These are phyloP conservation scores for Pygoscelis antarcticus DNA, from an alignment of 2,113 vertebrate genomes.

Conservation along the genomic window DNA sequence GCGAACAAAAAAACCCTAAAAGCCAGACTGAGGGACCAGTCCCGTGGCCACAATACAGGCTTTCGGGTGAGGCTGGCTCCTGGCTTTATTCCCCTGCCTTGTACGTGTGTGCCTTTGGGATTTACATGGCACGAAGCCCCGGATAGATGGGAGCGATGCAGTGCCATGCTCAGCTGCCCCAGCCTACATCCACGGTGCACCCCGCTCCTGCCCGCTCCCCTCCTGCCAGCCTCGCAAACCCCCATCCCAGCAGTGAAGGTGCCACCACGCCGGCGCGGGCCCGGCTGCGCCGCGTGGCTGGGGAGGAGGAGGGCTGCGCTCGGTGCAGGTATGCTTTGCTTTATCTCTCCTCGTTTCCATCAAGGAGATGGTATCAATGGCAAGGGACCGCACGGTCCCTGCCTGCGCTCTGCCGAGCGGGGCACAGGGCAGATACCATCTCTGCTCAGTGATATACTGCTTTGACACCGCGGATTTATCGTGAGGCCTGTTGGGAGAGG, in stretches of 20 bases:
- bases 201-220: neutral
- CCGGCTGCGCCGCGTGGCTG: rapidly evolving
- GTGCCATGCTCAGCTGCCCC: rapidly evolving
- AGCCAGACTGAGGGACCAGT: neutral
- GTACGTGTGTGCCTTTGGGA: rapidly evolving
- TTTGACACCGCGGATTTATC: neutral
- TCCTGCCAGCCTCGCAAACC: neutral
- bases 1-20: rapidly evolving
- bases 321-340: neutral
- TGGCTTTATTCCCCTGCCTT: rapidly evolving
- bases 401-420: neutral
- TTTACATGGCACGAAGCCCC: rapidly evolving
- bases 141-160: rapidly evolving
- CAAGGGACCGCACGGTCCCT: neutral
- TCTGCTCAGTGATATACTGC: neutral
- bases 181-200: rapidly evolving
- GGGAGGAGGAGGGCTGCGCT: neutral
- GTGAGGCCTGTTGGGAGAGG: neutral
- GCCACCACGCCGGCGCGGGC: rapidly evolving
- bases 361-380: slow-evolving; percentile 57
- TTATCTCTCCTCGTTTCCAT: slow-evolving; percentile 27
- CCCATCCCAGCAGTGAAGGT: no score
- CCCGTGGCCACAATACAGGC: rapidly evolving
- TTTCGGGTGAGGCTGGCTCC: neutral
- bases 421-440: slow-evolving; percentile 57